A percentile compares a stretch with the other conserved stretches of the same genome.
phyloP scores from a whole-genome alignment of 2,113 vertebrate genomes.

The Marmota flaviventris region DNA sequence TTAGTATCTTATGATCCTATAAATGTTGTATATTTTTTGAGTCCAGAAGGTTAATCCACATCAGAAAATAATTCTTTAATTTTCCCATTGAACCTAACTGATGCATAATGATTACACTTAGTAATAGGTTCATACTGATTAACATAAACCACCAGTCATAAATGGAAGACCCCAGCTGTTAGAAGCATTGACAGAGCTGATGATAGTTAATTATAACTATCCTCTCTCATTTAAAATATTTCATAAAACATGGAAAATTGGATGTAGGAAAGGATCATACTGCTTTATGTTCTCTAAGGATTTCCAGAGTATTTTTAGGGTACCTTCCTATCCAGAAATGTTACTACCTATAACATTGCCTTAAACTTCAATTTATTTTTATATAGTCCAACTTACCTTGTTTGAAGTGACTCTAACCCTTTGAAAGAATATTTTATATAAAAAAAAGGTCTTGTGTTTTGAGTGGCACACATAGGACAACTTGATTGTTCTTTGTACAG shows the following conservation, averaged over 20 bases:
- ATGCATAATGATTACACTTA: neutral
- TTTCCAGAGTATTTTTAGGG: neutral
- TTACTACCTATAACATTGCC: neutral
- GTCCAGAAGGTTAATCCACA: neutral
- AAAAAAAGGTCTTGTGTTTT: slow-evolving; percentile 13
- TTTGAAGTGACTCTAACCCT: slow-evolving; percentile 15
- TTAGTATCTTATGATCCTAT: neutral
- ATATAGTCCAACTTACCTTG: neutral
- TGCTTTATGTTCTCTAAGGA: neutral
- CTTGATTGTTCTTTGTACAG: no score
- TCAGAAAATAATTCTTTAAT: neutral
- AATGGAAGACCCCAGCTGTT: neutral
- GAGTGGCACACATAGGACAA: no score
- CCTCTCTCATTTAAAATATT: neutral
- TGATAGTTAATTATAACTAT: neutral
- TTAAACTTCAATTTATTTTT: slow-evolving; percentile 12
- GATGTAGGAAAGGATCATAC: neutral
- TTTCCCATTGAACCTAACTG: neutral
- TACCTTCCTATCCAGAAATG: neutral
- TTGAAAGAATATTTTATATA: slow-evolving; percentile 41
- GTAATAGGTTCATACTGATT: neutral
- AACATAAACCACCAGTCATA: neutral
- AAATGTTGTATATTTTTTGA: neutral
- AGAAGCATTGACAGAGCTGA: neutral
- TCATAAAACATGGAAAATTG: neutral